phyloP scores from a whole-genome alignment of 1,140 invertebrate genomes.

The Drosophila fuyamai region DNA sequence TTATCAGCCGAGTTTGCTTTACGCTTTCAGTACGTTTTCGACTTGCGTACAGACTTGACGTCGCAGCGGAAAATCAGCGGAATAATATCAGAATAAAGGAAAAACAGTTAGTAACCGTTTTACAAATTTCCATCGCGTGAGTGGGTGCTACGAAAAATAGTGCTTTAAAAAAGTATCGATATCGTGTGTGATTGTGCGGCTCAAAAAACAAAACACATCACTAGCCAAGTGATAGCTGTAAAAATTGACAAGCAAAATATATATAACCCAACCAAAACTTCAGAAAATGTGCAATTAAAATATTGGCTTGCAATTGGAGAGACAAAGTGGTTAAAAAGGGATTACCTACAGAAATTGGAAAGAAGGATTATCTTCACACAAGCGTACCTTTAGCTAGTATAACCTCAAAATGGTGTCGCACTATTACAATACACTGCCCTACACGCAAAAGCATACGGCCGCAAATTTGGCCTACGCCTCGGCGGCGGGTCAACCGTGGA shows the following conservation, averaged over 20 bases:
- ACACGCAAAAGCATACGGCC: conserved; percentile 78
- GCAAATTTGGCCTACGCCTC: conserved; percentile 80
- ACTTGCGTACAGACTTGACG: conserved; percentile 63
- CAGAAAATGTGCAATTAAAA: conserved; percentile 39
- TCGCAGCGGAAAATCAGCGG: conserved; percentile 59
- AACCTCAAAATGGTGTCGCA: conserved; percentile 77
- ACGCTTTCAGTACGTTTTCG: conserved; percentile 69
- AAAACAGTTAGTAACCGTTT: conserved; percentile 2
- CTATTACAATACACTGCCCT: conserved; percentile 78
- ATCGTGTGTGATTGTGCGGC: conserved; percentile 14
- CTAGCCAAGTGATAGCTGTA: conserved; percentile 29
- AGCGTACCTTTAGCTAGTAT: conserved; percentile 11
- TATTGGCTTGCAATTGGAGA: conserved; percentile 4
- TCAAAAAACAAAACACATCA: conserved; percentile 9
- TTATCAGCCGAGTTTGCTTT: conserved; percentile 59
- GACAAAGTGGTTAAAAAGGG: conserved; percentile 1
- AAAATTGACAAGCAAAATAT: conserved; percentile 34
- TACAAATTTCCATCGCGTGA: conserved; percentile 11
- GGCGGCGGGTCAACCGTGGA: conserved; percentile 76
- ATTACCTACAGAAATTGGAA: conserved; percentile 1
- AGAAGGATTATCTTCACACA: conserved; percentile 16
- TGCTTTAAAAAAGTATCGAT: conserved; percentile 18
- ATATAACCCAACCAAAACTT: conserved; percentile 1
- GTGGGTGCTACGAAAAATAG: conserved; percentile 26
- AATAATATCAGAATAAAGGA: conserved; percentile 17